Conservation (phyloP, 1,140 invertebrate species). For the Hycleus phaleratus region DNA sequence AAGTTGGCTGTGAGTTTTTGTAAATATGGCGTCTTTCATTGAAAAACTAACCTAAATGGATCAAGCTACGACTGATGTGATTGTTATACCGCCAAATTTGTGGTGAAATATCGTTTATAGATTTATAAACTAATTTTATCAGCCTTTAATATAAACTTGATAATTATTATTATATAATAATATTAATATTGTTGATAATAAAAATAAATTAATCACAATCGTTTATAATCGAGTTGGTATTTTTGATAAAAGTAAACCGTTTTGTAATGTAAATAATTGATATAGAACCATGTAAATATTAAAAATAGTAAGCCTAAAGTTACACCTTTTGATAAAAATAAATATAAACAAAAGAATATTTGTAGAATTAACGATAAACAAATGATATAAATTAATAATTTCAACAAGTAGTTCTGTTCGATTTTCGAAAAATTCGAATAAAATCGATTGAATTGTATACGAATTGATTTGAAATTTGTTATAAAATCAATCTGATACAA, state of each 20-base stretch:
- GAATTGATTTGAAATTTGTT: not conserved
- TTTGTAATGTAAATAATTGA: conserved; percentile 5
- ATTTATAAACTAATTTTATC: no score
- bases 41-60: no score
- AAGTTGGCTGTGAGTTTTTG: no score
- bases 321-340: not conserved
- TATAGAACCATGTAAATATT: conserved; percentile 2
- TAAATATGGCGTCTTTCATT: no score
- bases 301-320: conserved; percentile 2
- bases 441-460: not conserved
- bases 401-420: not conserved
- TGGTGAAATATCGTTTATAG: no score
- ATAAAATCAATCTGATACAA: conserved; percentile 15
- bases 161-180: no score
- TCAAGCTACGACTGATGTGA: no score
- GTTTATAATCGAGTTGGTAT: no score
- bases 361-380: not conserved
- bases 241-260: not conserved
- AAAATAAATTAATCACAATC: no score
- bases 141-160: no score
- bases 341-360: conserved; percentile 2
- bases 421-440: not conserved
- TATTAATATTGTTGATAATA: no score
- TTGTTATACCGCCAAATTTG: no score
- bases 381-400: not conserved